Evolutionary conservation across 2,888 invertebrate species (phyloP).

Genomic region (Stenolophus ochropezus): DNA sequence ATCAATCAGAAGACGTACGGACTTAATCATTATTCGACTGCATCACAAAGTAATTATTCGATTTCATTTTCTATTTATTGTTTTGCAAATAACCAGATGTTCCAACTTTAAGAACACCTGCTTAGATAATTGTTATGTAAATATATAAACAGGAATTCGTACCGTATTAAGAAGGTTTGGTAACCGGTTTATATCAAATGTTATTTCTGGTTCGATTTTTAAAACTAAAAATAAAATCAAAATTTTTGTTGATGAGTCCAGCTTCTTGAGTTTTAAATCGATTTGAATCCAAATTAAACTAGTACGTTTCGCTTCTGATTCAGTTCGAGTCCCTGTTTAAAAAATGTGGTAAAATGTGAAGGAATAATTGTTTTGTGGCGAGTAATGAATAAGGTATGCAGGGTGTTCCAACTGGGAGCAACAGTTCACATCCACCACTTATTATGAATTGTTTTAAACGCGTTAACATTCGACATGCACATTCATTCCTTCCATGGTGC

Average conservation of each 20-base stretch:
- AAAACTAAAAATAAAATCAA: too few relatives aligned
- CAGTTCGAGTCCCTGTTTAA: too few relatives aligned
- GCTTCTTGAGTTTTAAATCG: too few relatives aligned
- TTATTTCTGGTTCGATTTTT: too few relatives aligned
- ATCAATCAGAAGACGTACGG: slow-evolving; percentile 13
- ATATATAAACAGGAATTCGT: too few relatives aligned
- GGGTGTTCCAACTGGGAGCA: slow-evolving; percentile 56
- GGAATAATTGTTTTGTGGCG: slow-evolving; percentile 2
- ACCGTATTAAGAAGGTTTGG: too few relatives aligned
- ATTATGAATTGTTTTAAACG: slow-evolving; percentile 49
- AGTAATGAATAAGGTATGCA: slow-evolving; percentile 13
- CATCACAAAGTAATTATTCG: slow-evolving; percentile 9
- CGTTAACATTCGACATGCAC: slow-evolving; percentile 66
- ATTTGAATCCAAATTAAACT: too few relatives aligned
- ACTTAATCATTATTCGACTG: slow-evolving; percentile 22
- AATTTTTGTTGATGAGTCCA: too few relatives aligned
- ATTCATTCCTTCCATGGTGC: slow-evolving; percentile 83
- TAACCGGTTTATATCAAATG: too few relatives aligned
- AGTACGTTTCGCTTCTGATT: too few relatives aligned
- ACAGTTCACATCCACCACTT: slow-evolving; percentile 55
- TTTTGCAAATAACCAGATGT: not conserved
- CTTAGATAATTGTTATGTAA: not conserved
- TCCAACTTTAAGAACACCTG: not conserved
- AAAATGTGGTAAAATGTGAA: not conserved
- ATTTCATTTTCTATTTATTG: slow-evolving; percentile 20